Evolutionary conservation across 2,888 invertebrate genomes (phyloP).

Genomic region (Eilema depressum): DNA sequence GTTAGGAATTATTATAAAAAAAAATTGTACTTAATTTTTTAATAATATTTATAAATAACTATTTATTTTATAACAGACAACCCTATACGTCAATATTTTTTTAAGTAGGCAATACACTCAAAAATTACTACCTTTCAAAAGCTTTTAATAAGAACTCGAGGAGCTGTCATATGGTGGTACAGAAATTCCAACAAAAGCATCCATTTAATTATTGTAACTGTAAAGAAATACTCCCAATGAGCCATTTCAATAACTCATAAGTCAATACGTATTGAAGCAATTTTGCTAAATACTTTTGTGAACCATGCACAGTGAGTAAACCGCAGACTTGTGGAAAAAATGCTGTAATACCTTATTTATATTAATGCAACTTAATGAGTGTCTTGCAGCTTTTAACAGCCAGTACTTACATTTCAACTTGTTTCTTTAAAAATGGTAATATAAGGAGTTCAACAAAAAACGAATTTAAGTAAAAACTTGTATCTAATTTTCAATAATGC

Average conservation of each 20-base stretch:
- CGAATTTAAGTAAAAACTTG: constrained; percentile 14
- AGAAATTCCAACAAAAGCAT: constrained; percentile 32
- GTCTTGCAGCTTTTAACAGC: constrained; percentile 16
- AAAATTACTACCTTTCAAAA: constrained; percentile 16
- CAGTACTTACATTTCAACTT: constrained; percentile 5
- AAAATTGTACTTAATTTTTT: neutral
- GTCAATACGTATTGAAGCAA: constrained; percentile 50
- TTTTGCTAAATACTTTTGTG: constrained; percentile 42
- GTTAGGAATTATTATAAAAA: too few species aligned
- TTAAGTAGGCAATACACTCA: neutral
- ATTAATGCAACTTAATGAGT: constrained; percentile 38
- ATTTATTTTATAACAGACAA: neutral
- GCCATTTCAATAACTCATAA: constrained; percentile 43
- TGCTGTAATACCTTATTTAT: constrained; percentile 35
- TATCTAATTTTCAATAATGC: constrained; percentile 20
- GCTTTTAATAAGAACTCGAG: constrained; percentile 17
- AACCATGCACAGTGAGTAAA: constrained; percentile 38
- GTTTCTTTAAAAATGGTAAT: neutral
- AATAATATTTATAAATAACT: neutral
- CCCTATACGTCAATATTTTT: neutral
- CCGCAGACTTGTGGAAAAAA: constrained; percentile 38
- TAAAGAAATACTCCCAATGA: constrained; percentile 32
- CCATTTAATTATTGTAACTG: constrained; percentile 38
- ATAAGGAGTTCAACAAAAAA: constrained; percentile 5
- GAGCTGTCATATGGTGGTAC: constrained; percentile 31